These are phyloP conservation scores for Galaxea fascicularis DNA, from an alignment of 92 coral and sea anemone genomes.

Conservation along the genomic window DNA sequence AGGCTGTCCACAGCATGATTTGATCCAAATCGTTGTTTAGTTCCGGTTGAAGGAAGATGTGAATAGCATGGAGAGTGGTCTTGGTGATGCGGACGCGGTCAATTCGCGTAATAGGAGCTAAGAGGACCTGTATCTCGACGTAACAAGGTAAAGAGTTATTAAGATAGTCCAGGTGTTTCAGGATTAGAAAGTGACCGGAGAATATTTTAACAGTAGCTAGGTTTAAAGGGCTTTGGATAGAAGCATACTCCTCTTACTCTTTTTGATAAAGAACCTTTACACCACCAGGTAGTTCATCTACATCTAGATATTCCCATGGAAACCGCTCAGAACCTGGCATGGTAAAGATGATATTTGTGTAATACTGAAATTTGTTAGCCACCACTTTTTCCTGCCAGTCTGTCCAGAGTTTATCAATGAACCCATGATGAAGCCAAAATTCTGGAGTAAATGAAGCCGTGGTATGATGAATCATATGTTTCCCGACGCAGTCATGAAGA, in stretches of 20 bases:
- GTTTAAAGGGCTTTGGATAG: too few species aligned
- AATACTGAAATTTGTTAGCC: constrained; percentile 56
- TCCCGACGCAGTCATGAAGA: constrained; percentile 70
- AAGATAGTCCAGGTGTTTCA: too few species aligned
- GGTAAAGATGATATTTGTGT: constrained; percentile 17
- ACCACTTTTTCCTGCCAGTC: constrained; percentile 62
- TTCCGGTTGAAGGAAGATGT: not conserved
- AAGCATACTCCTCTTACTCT: too few species aligned
- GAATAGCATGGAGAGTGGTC: not conserved
- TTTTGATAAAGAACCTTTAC: constrained; percentile 55
- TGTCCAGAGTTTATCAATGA: constrained; percentile 78
- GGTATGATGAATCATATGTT: constrained; percentile 48
- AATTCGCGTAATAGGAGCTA: too few species aligned
- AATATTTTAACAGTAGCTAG: too few species aligned
- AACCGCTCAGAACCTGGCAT: constrained; percentile 61
- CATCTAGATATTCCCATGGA: constrained; percentile 58
- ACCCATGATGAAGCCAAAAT: constrained; percentile 73
- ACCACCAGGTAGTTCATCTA: constrained; percentile 55
- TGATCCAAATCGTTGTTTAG: not conserved
- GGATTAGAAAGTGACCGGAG: too few species aligned
- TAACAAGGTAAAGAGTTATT: too few species aligned
- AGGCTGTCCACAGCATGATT: constrained; percentile 28
- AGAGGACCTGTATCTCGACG: too few species aligned
- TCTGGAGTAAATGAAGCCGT: constrained; percentile 52
- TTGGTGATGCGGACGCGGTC: too few species aligned